phyloP scores from a whole-genome alignment of 2,797 vertebrate species.

The Acipenser oxyrinchus region DNA sequence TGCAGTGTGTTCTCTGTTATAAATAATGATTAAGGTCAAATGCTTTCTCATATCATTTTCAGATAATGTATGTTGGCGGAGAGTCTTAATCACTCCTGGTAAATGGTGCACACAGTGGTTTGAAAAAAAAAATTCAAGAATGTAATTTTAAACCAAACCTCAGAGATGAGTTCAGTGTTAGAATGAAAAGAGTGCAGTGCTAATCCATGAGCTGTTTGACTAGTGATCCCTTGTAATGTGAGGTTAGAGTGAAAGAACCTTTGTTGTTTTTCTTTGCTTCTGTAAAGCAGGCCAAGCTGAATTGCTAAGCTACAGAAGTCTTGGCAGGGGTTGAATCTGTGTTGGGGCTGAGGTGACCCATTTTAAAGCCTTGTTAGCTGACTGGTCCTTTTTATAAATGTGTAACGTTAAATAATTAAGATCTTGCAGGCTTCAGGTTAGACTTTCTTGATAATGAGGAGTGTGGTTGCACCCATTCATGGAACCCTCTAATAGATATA shows the following conservation, averaged over 20 bases:
- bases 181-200: background rate
- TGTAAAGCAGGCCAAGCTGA: background rate
- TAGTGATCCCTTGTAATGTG: background rate
- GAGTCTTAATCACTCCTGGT: too few species aligned
- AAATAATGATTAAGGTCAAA: too few species aligned
- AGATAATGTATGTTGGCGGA: too few species aligned
- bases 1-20: too few species aligned
- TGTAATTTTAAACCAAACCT: background rate
- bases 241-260: background rate
- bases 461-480: too few species aligned
- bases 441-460: too few species aligned
- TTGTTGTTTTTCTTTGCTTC: background rate
- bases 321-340: background rate
- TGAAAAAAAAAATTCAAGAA: too few species aligned
- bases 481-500: too few species aligned
- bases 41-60: too few species aligned
- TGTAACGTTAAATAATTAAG: too few species aligned
- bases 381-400: background rate
- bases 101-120: too few species aligned
- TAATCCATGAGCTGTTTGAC: background rate
- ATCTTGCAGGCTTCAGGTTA: too few species aligned
- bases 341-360: background rate
- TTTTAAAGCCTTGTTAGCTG: background rate
- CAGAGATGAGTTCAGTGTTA: background rate
- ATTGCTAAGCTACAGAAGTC: background rate